Conservation (phyloP, 2,797 vertebrate species). For the Hemitrygon akajei region DNA sequence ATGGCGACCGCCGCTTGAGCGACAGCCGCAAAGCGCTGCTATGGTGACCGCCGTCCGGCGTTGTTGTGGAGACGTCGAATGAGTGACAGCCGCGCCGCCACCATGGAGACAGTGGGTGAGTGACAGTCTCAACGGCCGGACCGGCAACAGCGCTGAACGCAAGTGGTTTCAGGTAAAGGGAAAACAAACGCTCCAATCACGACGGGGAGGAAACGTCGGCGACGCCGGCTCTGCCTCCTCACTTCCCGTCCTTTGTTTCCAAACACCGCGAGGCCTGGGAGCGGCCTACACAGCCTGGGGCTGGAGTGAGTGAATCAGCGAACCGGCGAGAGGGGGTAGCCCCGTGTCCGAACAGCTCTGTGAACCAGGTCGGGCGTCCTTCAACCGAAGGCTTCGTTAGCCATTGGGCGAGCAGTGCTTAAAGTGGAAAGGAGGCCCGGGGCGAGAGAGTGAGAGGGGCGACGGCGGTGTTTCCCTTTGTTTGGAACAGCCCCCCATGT, state of each 20-base stretch:
- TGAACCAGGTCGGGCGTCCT: no score
- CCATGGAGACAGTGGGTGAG: not conserved
- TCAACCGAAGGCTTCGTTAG: not conserved
- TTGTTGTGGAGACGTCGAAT: not conserved
- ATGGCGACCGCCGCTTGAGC: not conserved
- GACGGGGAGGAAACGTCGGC: not conserved
- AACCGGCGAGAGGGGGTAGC: not conserved
- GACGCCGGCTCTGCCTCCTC: not conserved
- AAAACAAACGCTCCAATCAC: not conserved
- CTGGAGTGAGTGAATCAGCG: not conserved
- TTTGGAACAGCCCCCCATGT: not conserved
- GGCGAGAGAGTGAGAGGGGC: not conserved
- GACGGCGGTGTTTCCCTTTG: conserved; percentile 7
- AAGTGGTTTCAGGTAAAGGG: not conserved
- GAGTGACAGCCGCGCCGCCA: not conserved
- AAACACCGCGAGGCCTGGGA: conserved; percentile 23
- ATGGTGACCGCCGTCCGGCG: not conserved
- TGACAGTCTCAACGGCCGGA: not conserved
- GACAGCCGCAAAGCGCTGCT: not conserved
- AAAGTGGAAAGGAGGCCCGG: not conserved
- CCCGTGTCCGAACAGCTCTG: not conserved
- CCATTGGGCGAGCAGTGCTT: not conserved
- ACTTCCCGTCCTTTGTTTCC: conserved; percentile 32
- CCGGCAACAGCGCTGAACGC: not conserved
- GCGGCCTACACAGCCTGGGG: conserved; percentile 38